These are phyloP conservation scores for Dipodomys stephensi DNA, from an alignment of 2,113 vertebrate species.

Conservation along the genomic window DNA sequence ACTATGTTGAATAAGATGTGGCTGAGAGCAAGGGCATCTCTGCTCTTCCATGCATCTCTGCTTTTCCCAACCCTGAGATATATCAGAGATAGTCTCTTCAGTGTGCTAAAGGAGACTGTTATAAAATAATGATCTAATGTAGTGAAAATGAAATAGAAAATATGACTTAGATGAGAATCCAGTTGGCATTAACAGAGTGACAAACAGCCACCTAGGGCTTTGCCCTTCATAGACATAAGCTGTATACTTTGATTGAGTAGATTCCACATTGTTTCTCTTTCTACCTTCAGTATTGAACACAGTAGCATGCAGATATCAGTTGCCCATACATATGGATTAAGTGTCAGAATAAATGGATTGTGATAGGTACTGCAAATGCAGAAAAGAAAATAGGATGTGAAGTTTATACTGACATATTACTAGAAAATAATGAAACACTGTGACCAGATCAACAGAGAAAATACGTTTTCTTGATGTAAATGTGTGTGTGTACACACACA, in stretches of 20 bases:
- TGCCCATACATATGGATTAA: not conserved
- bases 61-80: not conserved
- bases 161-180: not conserved
- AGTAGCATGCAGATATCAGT: too few relatives aligned
- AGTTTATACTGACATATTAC: not conserved
- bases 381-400: not conserved
- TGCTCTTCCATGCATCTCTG: not conserved
- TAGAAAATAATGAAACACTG: not conserved
- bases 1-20: not conserved
- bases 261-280: not conserved
- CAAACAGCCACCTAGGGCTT: not conserved
- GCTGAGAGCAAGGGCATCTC: not conserved
- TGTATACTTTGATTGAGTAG: not conserved
- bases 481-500: too few relatives aligned
- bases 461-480: not conserved
- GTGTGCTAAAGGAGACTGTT: too few relatives aligned
- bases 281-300: not conserved
- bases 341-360: not conserved
- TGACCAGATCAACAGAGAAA: not conserved
- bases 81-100: not conserved
- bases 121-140: not conserved
- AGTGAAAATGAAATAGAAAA: not conserved
- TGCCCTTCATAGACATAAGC: not conserved
- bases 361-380: not conserved
- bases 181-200: not conserved